Evolutionary conservation across 53 echinoderm and acorn worm species (phyloP).

Genomic region (Antedon mediterranea): DNA sequence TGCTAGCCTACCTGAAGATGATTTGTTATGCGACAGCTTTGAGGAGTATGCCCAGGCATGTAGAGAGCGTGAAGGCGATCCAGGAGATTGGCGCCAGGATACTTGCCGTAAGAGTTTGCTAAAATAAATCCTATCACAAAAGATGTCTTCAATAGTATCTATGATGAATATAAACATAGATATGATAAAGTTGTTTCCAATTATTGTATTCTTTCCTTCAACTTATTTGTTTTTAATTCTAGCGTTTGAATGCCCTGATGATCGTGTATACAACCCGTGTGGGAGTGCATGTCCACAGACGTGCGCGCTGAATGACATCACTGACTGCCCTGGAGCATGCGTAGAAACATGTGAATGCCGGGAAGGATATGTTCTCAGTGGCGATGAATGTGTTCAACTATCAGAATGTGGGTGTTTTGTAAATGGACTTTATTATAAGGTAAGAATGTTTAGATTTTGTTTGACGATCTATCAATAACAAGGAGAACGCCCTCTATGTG

Average conservation of each 20-base stretch:
- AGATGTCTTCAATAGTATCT: too few relatives aligned
- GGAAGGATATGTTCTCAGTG: conserved; percentile 43
- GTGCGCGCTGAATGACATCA: conserved; percentile 17
- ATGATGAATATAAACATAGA: too few relatives aligned
- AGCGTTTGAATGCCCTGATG: conserved; percentile 49
- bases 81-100: conserved; percentile 13
- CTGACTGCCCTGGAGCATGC: conserved; percentile 38
- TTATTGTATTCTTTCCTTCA: too few relatives aligned
- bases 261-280: conserved; percentile 35
- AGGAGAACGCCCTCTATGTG: too few relatives aligned
- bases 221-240: too few relatives aligned
- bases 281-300: conserved; percentile 45
- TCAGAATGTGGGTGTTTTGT: conserved; percentile 53
- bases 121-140: too few relatives aligned
- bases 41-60: conserved; percentile 14
- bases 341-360: conserved; percentile 64
- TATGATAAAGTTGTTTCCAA: too few relatives aligned
- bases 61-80: background rate
- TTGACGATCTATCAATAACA: too few relatives aligned
- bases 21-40: conserved; percentile 11
- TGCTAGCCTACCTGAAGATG: conserved; percentile 9
- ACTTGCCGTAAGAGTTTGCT: conserved; percentile 52
- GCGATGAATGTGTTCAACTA: conserved; percentile 40
- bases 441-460: background rate
- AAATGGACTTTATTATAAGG: background rate